A percentile compares a stretch with the other conserved stretches of the same genome.
phyloP scores from a whole-genome alignment of 2,113 vertebrate species.

The rabbit (Oryctolagus cuniculus) region DNA sequence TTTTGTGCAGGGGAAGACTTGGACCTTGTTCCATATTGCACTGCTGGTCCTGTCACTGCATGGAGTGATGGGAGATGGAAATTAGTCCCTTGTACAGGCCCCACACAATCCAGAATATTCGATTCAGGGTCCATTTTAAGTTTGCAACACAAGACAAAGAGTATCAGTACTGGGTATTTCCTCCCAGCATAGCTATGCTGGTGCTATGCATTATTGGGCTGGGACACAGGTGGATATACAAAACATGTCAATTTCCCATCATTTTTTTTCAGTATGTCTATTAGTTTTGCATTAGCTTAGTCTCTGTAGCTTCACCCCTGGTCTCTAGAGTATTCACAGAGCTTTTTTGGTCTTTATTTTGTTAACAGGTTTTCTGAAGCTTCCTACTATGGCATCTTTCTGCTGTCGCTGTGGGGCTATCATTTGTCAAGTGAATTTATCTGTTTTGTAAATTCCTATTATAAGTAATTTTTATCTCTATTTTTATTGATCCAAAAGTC shows the following conservation, averaged over 20 bases:
- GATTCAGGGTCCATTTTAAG: neutral
- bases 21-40: neutral
- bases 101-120: neutral
- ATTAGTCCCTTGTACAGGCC: neutral
- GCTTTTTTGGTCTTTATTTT: neutral
- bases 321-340: neutral
- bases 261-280: neutral
- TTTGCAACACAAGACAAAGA: neutral
- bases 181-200: neutral
- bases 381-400: neutral
- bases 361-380: neutral
- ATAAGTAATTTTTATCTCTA: no score
- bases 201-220: neutral
- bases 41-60: neutral
- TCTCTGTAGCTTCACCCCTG: neutral
- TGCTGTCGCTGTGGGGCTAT: neutral
- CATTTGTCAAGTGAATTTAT: constrained; percentile 5
- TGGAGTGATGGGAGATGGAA: constrained; percentile 11
- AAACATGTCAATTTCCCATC: neutral
- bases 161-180: neutral
- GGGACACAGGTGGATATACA: neutral
- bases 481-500: no score
- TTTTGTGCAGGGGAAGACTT: neutral
- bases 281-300: neutral
- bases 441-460: neutral